Conservation (phyloP, 1,140 invertebrate species). For the Bilobella aurantiaca region DNA sequence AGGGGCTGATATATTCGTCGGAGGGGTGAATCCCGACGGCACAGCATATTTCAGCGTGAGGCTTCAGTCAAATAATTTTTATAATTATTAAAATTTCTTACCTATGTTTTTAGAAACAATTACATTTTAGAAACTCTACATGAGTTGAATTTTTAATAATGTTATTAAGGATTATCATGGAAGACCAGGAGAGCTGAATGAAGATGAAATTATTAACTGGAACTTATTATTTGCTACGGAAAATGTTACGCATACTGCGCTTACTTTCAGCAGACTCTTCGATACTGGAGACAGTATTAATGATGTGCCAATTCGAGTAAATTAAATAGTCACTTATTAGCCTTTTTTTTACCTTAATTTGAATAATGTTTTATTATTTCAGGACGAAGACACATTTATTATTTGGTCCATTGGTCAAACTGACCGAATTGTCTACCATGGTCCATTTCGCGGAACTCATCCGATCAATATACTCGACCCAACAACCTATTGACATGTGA, state of each 20-base stretch:
- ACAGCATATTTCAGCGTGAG: constrained; percentile 5
- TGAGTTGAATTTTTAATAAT: not conserved
- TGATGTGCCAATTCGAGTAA: constrained; percentile 7
- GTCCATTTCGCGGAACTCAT: constrained; percentile 6
- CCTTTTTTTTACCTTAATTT: not conserved
- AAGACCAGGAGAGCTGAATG: not conserved
- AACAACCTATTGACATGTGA: not conserved
- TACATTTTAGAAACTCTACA: not conserved
- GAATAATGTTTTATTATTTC: not conserved
- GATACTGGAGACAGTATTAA: constrained; percentile 6
- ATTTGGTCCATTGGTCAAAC: constrained; percentile 20
- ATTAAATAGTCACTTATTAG: not conserved
- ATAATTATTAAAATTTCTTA: no score
- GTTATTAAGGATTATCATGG: constrained; percentile 15
- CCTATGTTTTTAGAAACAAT: no score
- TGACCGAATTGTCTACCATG: constrained; percentile 17
- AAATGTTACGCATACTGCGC: constrained; percentile 9
- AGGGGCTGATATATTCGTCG: constrained; percentile 9
- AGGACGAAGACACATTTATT: constrained; percentile 8
- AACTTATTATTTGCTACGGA: constrained; percentile 1
- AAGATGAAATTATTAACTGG: constrained; percentile 2
- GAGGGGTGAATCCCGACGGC: not conserved
- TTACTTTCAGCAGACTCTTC: constrained; percentile 3
- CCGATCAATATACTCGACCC: constrained; percentile 16
- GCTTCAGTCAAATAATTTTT: no score